Evolutionary conservation across 2,113 vertebrate species (phyloP).

Genomic region (Rhizomys pruinosus): DNA sequence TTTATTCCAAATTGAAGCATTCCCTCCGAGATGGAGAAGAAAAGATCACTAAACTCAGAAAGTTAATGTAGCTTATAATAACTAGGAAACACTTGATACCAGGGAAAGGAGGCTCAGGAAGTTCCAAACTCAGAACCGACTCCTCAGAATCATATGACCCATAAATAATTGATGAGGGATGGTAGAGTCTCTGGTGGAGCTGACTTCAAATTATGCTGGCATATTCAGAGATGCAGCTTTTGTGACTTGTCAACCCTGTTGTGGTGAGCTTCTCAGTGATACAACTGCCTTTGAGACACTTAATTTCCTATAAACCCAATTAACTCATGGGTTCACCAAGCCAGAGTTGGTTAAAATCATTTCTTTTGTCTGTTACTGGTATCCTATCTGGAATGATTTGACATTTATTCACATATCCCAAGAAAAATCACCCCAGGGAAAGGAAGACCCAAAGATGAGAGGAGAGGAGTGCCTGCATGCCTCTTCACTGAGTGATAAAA

Average conservation of each 20-base stretch:
- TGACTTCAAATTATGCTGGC: not conserved
- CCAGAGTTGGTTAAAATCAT: not conserved
- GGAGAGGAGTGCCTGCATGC: not conserved
- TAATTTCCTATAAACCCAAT: not conserved
- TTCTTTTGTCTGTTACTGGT: not conserved
- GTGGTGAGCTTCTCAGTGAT: not conserved
- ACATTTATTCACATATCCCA: not conserved
- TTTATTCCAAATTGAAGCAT: no score
- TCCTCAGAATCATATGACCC: not conserved
- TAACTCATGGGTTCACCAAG: not conserved
- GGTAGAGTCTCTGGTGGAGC: not conserved
- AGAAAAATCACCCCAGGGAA: not conserved
- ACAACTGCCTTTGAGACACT: not conserved
- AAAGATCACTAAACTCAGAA: not conserved
- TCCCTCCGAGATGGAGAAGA: not conserved
- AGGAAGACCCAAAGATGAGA: not conserved
- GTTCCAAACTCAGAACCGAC: not conserved
- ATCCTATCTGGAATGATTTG: no score
- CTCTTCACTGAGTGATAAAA: not conserved
- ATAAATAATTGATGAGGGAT: not conserved
- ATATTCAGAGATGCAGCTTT: not conserved
- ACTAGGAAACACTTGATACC: no score
- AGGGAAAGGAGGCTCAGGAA: not conserved
- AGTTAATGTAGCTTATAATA: not conserved
- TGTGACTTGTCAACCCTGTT: not conserved